Conservation (phyloP, 2,888 invertebrate genomes). For the Amitus sp. region DNA sequence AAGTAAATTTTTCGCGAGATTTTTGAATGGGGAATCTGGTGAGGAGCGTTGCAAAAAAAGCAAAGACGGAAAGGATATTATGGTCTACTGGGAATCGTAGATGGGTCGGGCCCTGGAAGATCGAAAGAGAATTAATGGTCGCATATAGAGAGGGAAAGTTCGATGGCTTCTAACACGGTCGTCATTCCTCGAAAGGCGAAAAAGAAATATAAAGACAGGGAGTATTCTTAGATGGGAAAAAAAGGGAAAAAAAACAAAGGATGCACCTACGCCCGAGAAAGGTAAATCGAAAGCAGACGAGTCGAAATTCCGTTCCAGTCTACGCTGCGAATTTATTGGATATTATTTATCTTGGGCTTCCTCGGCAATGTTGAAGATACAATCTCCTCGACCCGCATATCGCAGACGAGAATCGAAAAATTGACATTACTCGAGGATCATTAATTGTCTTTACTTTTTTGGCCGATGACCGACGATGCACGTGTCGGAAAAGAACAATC, state of each 20-base stretch:
- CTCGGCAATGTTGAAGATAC: too few relatives aligned
- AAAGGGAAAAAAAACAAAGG: slow-evolving; percentile 13
- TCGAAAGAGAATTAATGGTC: slow-evolving; percentile 12
- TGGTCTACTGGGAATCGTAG: slow-evolving; percentile 1
- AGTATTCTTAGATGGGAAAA: slow-evolving; percentile 15
- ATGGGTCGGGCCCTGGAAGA: slow-evolving; percentile 3
- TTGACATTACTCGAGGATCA: too few relatives aligned
- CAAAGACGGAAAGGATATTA: background rate
- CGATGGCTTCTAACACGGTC: slow-evolving; percentile 43
- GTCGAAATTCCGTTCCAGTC: slow-evolving; percentile 32
- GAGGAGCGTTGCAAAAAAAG: background rate
- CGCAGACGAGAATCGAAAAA: slow-evolving; percentile 14
- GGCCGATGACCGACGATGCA: too few relatives aligned
- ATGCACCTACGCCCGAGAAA: slow-evolving; percentile 4
- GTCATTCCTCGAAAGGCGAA: slow-evolving; percentile 25
- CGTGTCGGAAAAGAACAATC: too few relatives aligned
- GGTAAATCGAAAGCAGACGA: slow-evolving; percentile 8
- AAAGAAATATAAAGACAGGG: slow-evolving; percentile 21
- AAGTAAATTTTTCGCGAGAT: too few relatives aligned
- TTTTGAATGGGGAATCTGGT: background rate
- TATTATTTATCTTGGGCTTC: slow-evolving; percentile 20
- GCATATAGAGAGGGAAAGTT: slow-evolving; percentile 35
- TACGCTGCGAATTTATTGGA: slow-evolving; percentile 10
- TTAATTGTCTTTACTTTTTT: too few relatives aligned
- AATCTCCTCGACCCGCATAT: slow-evolving; percentile 12